Evolutionary conservation across 2,888 invertebrate species (phyloP).

Genomic region (Amblyjoppa proteus): DNA sequence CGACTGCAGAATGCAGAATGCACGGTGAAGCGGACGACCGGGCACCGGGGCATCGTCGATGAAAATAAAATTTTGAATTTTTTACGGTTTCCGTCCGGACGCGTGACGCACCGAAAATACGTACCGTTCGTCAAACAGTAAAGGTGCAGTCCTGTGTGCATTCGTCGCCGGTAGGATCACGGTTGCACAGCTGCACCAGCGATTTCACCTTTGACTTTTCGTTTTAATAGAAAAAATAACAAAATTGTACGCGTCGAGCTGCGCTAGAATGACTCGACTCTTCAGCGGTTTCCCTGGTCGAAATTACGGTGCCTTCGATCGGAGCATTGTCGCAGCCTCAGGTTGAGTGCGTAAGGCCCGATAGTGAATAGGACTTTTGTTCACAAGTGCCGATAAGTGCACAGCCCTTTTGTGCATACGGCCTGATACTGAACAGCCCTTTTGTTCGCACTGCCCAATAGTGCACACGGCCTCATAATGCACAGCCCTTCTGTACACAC

Average conservation of each 20-base stretch:
- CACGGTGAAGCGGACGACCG: conserved; percentile 41
- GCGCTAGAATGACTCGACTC: neutral
- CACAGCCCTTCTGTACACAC: neutral
- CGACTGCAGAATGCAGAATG: conserved; percentile 23
- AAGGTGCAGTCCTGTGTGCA: neutral
- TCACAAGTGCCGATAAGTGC: too few species aligned
- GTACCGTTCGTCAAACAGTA: neutral
- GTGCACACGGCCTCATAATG: neutral
- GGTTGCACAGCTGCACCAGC: neutral
- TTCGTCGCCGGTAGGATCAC: neutral
- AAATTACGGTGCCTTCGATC: too few species aligned
- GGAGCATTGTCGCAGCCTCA: too few species aligned
- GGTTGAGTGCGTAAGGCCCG: too few species aligned
- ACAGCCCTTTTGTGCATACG: too few species aligned
- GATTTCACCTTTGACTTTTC: neutral
- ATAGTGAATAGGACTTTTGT: too few species aligned
- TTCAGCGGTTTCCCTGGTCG: neutral
- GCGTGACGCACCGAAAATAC: neutral
- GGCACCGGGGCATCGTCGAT: conserved; percentile 16
- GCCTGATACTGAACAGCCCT: too few species aligned
- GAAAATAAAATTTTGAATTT: conserved; percentile 35
- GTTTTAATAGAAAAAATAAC: neutral
- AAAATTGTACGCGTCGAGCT: neutral
- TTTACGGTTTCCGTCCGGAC: neutral
- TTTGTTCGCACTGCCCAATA: neutral